Conservation (phyloP, 2,797 vertebrate species). For the Huso huso region DNA sequence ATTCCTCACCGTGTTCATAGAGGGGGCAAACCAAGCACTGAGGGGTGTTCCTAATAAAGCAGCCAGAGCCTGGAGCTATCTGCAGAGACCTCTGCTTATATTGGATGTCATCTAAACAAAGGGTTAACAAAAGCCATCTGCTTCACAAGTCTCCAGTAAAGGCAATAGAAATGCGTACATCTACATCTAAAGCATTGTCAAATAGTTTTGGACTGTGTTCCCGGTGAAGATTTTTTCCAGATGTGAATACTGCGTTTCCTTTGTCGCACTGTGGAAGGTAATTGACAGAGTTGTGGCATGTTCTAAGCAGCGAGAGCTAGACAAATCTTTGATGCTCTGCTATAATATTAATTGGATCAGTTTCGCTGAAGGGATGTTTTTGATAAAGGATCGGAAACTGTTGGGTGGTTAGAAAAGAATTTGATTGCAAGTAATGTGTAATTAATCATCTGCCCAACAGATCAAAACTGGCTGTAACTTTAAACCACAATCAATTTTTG, state of each 20-base stretch:
- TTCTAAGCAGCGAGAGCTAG: not conserved
- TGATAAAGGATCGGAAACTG: conserved; percentile 13
- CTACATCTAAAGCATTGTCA: conserved; percentile 14
- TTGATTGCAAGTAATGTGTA: conserved; percentile 24
- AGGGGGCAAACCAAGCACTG: no score
- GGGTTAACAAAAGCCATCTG: not conserved
- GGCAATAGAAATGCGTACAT: conserved; percentile 13
- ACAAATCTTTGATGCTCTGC: conserved; percentile 3
- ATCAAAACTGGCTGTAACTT: conserved; percentile 41
- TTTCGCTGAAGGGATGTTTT: conserved; percentile 16
- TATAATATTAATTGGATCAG: conserved; percentile 13
- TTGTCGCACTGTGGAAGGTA: not conserved
- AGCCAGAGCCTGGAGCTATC: no score
- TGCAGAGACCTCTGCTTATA: no score
- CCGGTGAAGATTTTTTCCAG: conserved; percentile 27
- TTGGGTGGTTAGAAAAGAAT: conserved; percentile 15
- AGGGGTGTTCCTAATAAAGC: no score
- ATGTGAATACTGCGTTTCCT: conserved; percentile 18
- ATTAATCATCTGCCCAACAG: conserved; percentile 23
- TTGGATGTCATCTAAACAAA: no score
- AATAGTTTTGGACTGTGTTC: conserved; percentile 18
- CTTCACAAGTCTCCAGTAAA: conserved; percentile 9
- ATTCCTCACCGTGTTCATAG: no score
- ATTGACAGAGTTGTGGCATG: conserved; percentile 11
- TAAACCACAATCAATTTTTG: conserved; percentile 45